Base-by-base conservation (phyloP, 2,888 invertebrate species). In the Andrena haemorrhoa region DNA sequence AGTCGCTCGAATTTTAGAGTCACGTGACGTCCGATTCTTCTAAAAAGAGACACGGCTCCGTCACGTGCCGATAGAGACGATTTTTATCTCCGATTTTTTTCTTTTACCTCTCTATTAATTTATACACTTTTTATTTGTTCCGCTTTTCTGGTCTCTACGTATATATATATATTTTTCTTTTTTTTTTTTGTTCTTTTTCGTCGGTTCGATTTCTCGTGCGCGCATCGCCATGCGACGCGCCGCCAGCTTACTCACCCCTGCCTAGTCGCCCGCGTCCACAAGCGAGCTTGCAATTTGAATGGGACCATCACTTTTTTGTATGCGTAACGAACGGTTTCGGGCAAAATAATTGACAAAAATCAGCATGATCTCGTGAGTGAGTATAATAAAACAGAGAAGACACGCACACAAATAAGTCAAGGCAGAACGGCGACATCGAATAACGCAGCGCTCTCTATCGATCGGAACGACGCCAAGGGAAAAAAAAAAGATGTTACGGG, bases 181-280 rank as follows among this genome's bases (percentile, higher is more conserved):
- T 60, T n/a, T 75, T 56, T 70, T 78, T 23, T 70, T 69, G 72
- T 79, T 60, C 72, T 71, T 73, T 65, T 10, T 56, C 56, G 20
- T 56, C 56, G 41, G 12, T 41, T 56, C 56, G 56, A 56, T 56
- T 56, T 56, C 23, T 56, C 56, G 56, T 26, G 56, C 79, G 53
- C 81, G 84, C 84, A 89, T 91, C 90, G 88, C 84, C 79, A 89
- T 90, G 90, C 92, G 91, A 92, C 92, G 92, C 93, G 90, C 91
- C 93, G 93, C 92, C 91, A 92, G 93, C 92, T 93, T 92, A 92
- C 91, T 92, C 93, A 93, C 93, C 91, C 91, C 91, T 90, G 92
- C 92, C 91, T 88, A 87, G 88, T 84, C 86, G 89, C 88, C 89
- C 90, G 90, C 87, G 88, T 91, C 89, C 90, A 90, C 88, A 89